Percentiles rank a stretch among this genome's conserved stretches.
These are phyloP conservation scores for Indicator indicator DNA, from an alignment of 2,113 vertebrate genomes.

Conservation along the genomic window DNA sequence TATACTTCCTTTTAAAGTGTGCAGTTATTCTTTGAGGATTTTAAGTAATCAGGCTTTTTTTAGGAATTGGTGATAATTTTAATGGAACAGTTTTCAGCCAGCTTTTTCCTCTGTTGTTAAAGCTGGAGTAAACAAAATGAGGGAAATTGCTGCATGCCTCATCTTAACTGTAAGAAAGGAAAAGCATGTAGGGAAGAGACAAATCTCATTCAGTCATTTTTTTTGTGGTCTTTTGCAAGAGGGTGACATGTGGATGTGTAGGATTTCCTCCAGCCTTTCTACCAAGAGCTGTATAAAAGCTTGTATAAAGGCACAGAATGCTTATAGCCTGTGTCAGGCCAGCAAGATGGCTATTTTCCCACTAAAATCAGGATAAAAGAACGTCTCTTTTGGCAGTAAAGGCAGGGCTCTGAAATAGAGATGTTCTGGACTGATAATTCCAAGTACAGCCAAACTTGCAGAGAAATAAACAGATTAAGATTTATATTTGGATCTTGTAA, in stretches of 20 bases:
- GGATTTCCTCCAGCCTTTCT: conserved; percentile 30
- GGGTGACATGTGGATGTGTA: neutral
- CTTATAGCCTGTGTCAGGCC: conserved; percentile 20
- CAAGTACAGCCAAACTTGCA: conserved; percentile 1
- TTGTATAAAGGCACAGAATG: neutral
- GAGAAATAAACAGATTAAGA: conserved; percentile 18
- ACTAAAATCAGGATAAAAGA: conserved; percentile 8
- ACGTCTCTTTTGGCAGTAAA: conserved; percentile 26
- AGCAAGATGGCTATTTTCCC: conserved; percentile 18
- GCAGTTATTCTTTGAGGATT: neutral
- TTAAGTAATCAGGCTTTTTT: neutral
- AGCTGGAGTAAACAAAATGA: neutral
- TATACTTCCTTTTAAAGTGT: neutral
- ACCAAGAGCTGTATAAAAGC: conserved; percentile 36
- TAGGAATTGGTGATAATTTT: neutral
- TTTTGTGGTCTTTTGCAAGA: neutral
- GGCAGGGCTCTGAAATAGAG: conserved; percentile 14
- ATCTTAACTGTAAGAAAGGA: neutral
- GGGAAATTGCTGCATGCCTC: neutral
- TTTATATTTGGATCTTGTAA: neutral
- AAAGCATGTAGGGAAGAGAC: neutral
- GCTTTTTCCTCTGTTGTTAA: neutral
- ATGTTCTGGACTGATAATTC: conserved; percentile 51
- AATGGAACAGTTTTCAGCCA: neutral
- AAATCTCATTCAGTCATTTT: neutral